These are phyloP conservation scores for Pteropus rufus DNA, from an alignment of 2,797 vertebrate species.

Conservation along the genomic window DNA sequence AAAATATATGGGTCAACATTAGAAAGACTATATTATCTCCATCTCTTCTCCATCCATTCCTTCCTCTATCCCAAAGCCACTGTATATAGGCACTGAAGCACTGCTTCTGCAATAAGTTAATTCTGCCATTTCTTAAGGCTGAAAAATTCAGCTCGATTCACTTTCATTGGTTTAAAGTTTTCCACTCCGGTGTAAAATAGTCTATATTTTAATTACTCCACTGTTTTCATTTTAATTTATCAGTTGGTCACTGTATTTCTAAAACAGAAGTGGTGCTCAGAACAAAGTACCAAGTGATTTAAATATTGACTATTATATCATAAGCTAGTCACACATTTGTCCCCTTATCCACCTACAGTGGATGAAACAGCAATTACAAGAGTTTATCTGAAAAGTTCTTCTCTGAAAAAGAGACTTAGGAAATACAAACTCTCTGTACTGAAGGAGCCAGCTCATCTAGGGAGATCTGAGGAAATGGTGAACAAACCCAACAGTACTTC, in stretches of 20 bases:
- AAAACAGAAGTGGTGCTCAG: background rate
- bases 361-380: background rate
- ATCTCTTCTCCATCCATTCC: background rate
- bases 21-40: background rate
- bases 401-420: constrained; percentile 34
- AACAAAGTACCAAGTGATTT: background rate
- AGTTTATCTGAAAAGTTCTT: constrained; percentile 43
- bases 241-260: background rate
- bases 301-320: background rate
- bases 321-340: background rate
- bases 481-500: background rate
- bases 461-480: constrained; percentile 23
- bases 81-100: background rate
- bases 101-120: background rate
- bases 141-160: background rate
- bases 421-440: constrained; percentile 45
- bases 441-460: constrained; percentile 38
- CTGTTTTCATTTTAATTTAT: constrained; percentile 5
- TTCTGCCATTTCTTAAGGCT: background rate
- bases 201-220: background rate
- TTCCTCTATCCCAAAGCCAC: background rate
- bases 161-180: background rate
- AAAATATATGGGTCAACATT: background rate
- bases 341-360: background rate
- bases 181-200: background rate